Evolutionary conservation across 2,797 vertebrate species (phyloP).

Genomic region (Delichon dasypus): DNA sequence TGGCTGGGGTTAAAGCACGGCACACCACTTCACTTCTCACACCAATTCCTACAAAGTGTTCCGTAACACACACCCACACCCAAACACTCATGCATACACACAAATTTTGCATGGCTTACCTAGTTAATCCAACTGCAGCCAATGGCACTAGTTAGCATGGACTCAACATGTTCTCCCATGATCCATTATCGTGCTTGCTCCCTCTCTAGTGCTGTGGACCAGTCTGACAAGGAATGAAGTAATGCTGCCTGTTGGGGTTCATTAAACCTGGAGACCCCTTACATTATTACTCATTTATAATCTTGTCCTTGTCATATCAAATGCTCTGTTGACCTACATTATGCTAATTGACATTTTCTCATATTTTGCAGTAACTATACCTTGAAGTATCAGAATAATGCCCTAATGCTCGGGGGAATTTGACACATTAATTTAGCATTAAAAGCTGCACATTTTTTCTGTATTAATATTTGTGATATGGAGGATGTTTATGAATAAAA

Average conservation of each 20-base stretch:
- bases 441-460: neutral
- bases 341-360: constrained; percentile 15
- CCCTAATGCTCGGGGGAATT: neutral
- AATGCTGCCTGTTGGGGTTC: neutral
- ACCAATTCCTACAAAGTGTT: neutral
- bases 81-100: neutral
- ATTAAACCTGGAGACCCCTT: neutral
- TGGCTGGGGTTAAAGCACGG: accelerated
- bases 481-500: no score
- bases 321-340: neutral
- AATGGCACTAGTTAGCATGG: no score
- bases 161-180: neutral
- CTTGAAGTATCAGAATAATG: neutral
- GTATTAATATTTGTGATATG: neutral
- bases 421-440: constrained; percentile 32
- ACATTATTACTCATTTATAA: neutral
- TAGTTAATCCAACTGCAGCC: neutral
- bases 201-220: neutral
- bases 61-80: no score
- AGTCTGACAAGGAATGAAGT: neutral
- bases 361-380: neutral
- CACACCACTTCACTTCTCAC: neutral
- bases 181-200: accelerated
- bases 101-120: neutral
- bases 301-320: neutral